A percentile compares a stretch with the other conserved stretches of the same genome.
Conservation (phyloP, 2,888 invertebrate species). For the Cosmopolites sordidus region DNA sequence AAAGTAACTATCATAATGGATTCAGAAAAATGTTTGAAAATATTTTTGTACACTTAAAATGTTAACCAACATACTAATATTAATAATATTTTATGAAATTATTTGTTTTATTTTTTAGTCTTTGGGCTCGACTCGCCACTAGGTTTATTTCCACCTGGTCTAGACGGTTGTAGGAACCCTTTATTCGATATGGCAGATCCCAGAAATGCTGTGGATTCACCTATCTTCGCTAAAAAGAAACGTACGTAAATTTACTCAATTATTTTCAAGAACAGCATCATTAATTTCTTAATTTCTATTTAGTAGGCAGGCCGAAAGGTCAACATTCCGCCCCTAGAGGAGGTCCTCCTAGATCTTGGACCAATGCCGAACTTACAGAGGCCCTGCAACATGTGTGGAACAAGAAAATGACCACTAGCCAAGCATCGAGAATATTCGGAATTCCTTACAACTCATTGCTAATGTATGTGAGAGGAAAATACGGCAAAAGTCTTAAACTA, state of each 20-base stretch:
- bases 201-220: conserved; percentile 61
- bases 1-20: too few relatives aligned
- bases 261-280: background rate
- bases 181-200: conserved; percentile 73
- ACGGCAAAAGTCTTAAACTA: conserved; percentile 86
- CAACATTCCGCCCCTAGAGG: conserved; percentile 88
- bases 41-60: too few relatives aligned
- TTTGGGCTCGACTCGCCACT: conserved; percentile 70
- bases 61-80: too few relatives aligned
- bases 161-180: conserved; percentile 70
- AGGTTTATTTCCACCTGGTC: conserved; percentile 71
- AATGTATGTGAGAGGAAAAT: conserved; percentile 90
- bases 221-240: conserved; percentile 71
- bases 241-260: conserved; percentile 56
- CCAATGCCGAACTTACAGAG: conserved; percentile 85
- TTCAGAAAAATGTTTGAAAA: too few relatives aligned
- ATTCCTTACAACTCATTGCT: conserved; percentile 90
- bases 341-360: conserved; percentile 88
- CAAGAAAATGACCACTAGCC: conserved; percentile 91
- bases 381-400: conserved; percentile 93
- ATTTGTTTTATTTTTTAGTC: too few relatives aligned
- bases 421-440: conserved; percentile 85
- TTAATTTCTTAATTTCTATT: background rate
- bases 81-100: too few relatives aligned
- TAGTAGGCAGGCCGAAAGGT: conserved; percentile 80